phyloP scores from a whole-genome alignment of 1,140 invertebrate genomes.

The Achatina immaculata region DNA sequence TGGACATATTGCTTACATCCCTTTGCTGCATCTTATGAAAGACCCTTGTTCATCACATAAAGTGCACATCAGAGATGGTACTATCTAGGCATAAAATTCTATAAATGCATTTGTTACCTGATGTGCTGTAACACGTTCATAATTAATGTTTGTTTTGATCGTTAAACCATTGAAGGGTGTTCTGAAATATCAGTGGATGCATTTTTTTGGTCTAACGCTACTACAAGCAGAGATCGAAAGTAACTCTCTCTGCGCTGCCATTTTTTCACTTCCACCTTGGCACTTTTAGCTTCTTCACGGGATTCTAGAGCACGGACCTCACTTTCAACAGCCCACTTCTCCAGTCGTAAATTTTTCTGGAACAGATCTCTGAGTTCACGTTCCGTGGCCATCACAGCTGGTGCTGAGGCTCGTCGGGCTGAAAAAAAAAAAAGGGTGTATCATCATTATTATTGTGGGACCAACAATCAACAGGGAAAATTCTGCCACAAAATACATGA shows the following conservation, averaged over 20 bases:
- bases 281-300: constrained; percentile 6
- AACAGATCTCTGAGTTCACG: background rate
- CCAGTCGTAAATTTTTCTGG: constrained; percentile 5
- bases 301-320: background rate
- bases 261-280: background rate
- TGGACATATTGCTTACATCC: too few species aligned
- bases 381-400: background rate
- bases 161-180: background rate
- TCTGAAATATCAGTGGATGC: background rate
- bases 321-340: background rate
- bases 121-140: too few species aligned
- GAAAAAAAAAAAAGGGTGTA: background rate
- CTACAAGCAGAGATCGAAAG: constrained; percentile 6
- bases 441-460: background rate
- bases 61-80: too few species aligned
- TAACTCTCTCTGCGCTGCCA: constrained; percentile 18
- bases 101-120: too few species aligned
- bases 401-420: constrained; percentile 8
- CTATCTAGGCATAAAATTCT: too few species aligned
- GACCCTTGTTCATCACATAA: too few species aligned
- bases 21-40: too few species aligned
- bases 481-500: background rate
- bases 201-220: background rate
- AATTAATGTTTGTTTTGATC: too few species aligned
- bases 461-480: too few species aligned